Percentiles rank a stretch among this genome's conserved stretches.
Evolutionary conservation across 2,113 vertebrate species (phyloP).

Genomic region (Perccottus glenii): DNA sequence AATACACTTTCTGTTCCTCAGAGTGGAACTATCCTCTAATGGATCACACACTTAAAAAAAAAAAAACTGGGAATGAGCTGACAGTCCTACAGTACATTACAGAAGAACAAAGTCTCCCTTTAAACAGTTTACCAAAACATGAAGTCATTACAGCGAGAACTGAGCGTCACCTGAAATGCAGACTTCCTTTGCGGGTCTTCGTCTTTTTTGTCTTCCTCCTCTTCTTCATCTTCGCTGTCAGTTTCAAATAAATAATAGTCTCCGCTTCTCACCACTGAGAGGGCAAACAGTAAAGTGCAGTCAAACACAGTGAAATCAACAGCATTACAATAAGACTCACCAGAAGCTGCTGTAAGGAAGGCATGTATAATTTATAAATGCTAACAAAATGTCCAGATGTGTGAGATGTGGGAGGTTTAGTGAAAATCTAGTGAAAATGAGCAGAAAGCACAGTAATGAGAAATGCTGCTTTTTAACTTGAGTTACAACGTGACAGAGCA

Average conservation of each 20-base stretch:
- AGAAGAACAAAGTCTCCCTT: too few relatives aligned
- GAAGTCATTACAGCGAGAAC: too few relatives aligned
- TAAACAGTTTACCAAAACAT: too few relatives aligned
- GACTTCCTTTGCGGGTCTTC: conserved; percentile 90
- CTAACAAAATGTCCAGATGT: too few relatives aligned
- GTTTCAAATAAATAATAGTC: conserved; percentile 99
- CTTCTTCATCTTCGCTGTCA: conserved; percentile 97
- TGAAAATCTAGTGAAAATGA: conserved; percentile 13
- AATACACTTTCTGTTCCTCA: too few relatives aligned
- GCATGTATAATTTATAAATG: background rate
- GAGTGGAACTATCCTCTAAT: too few relatives aligned
- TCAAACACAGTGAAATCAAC: conserved; percentile 1
- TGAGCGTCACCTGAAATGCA: conserved; percentile 89
- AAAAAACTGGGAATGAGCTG: too few relatives aligned
- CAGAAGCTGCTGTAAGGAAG: conserved; percentile 4
- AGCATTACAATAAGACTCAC: conserved; percentile 3
- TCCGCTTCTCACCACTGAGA: conserved; percentile 98
- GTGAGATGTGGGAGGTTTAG: too few relatives aligned
- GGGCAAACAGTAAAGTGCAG: conserved; percentile 71
- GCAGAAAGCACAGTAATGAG: conserved; percentile 32
- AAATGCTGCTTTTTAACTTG: conserved; percentile 6
- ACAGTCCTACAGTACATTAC: too few relatives aligned
- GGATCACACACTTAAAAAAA: too few relatives aligned
- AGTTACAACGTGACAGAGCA: conserved; percentile 21
- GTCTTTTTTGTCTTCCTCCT: conserved; percentile 90